A percentile compares a stretch with the other conserved stretches of the same genome.
Evolutionary conservation across 2,888 invertebrate species (phyloP).

Genomic region (Sesia bembeciformis): DNA sequence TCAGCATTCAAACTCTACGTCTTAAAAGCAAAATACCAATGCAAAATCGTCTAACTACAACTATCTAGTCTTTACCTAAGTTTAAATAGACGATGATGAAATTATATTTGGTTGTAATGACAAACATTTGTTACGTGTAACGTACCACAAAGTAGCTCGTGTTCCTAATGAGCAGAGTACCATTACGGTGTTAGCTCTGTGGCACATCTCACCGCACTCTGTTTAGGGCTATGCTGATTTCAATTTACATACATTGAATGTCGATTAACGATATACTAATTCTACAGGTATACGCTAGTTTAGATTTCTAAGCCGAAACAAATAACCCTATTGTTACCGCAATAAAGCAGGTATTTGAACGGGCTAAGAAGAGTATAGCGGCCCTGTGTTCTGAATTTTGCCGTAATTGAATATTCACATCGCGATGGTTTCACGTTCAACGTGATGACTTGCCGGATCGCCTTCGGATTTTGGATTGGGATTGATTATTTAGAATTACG

Average conservation of each 20-base stretch:
- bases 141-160: too few relatives aligned
- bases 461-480: not conserved
- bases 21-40: too few relatives aligned
- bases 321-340: constrained; percentile 5
- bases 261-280: constrained; percentile 35
- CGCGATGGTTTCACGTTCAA: constrained; percentile 33
- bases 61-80: too few relatives aligned
- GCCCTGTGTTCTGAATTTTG: constrained; percentile 20
- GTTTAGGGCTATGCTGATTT: constrained; percentile 19
- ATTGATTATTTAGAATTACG: not conserved
- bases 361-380: constrained; percentile 12
- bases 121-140: too few relatives aligned
- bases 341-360: constrained; percentile 22
- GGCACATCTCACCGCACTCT: constrained; percentile 2
- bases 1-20: too few relatives aligned
- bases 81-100: too few relatives aligned
- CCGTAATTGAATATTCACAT: constrained; percentile 58
- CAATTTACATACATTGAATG: constrained; percentile 46
- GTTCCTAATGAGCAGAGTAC: not conserved
- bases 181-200: not conserved
- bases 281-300: constrained; percentile 12
- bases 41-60: too few relatives aligned
- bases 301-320: constrained; percentile 7
- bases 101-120: too few relatives aligned
- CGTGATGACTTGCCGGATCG: constrained; percentile 29